Evolutionary conservation across 2,888 invertebrate species (phyloP).

Genomic region (Clostera curtula): DNA sequence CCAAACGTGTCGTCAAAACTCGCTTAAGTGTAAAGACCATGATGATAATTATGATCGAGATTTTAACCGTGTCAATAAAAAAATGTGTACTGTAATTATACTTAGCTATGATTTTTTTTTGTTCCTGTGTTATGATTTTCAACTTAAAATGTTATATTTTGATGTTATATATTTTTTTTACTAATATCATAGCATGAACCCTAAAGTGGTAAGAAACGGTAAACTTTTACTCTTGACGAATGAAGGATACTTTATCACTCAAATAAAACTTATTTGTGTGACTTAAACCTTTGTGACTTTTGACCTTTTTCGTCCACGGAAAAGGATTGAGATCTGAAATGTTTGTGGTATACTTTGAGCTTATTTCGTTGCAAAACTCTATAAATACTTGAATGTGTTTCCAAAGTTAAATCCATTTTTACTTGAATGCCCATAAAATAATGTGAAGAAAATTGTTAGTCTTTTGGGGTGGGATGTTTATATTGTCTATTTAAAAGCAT

Average conservation of each 20-base stretch:
- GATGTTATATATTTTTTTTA: too few species aligned
- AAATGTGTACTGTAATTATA: too few species aligned
- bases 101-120: too few species aligned
- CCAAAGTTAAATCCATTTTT: constrained; percentile 3
- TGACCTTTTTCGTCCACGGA: constrained; percentile 24
- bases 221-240: constrained; percentile 26
- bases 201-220: constrained; percentile 10
- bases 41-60: too few species aligned
- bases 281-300: too few species aligned
- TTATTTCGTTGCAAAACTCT: constrained; percentile 22
- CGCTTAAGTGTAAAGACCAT: too few species aligned
- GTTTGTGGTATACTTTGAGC: constrained; percentile 24
- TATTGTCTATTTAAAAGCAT: constrained; percentile 5
- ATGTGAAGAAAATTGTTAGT: constrained; percentile 10
- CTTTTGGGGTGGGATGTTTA: constrained; percentile 3
- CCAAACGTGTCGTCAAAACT: too few species aligned
- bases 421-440: neutral
- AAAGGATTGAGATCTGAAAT: constrained; percentile 27
- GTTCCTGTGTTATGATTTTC: too few species aligned
- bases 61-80: too few species aligned
- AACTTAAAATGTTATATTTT: too few species aligned
- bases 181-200: too few species aligned
- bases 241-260: constrained; percentile 15
- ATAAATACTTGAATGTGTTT: constrained; percentile 17
- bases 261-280: constrained; percentile 21